A percentile compares a stretch with the other conserved stretches of the same genome.
Evolutionary conservation across 1,140 invertebrate species (phyloP).

Genomic region (Temnothorax curvispinosus): DNA sequence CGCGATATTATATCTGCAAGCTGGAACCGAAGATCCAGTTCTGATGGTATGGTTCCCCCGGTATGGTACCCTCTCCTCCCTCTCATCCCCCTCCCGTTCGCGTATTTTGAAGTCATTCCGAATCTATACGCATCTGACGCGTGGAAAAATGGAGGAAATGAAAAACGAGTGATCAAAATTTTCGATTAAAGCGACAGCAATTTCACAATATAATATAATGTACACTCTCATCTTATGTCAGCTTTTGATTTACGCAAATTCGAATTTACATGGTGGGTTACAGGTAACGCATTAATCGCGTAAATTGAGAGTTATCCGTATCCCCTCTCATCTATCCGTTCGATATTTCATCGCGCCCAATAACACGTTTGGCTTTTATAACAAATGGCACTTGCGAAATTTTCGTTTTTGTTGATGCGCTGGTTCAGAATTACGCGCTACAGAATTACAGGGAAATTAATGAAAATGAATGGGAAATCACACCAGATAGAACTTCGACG

Average conservation of each 20-base stretch:
- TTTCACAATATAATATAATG: neutral
- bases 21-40: constrained; percentile 33
- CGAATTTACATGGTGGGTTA: constrained; percentile 16
- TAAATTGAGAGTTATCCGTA: constrained; percentile 35
- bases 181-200: constrained; percentile 7
- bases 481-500: neutral
- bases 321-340: constrained; percentile 4
- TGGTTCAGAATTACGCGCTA: neutral
- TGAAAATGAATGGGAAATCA: neutral
- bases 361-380: constrained; percentile 21
- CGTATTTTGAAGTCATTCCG: neutral
- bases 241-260: constrained; percentile 33
- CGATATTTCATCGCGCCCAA: constrained; percentile 31
- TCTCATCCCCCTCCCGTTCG: neutral
- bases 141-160: neutral
- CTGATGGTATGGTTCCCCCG: constrained; percentile 37
- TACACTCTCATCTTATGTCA: constrained; percentile 7
- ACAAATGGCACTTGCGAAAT: constrained; percentile 5
- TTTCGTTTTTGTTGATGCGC: constrained; percentile 10
- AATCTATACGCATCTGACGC: constrained; percentile 7
- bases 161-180: constrained; percentile 28
- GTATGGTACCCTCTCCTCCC: neutral
- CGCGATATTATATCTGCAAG: constrained; percentile 68
- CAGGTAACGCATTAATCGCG: constrained; percentile 33
- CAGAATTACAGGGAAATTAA: neutral